Percentiles rank a stretch among this genome's conserved stretches.
Evolutionary conservation across 92 coral and sea anemone genomes (phyloP).

Genomic region (Zoanthus sansibaricus): DNA sequence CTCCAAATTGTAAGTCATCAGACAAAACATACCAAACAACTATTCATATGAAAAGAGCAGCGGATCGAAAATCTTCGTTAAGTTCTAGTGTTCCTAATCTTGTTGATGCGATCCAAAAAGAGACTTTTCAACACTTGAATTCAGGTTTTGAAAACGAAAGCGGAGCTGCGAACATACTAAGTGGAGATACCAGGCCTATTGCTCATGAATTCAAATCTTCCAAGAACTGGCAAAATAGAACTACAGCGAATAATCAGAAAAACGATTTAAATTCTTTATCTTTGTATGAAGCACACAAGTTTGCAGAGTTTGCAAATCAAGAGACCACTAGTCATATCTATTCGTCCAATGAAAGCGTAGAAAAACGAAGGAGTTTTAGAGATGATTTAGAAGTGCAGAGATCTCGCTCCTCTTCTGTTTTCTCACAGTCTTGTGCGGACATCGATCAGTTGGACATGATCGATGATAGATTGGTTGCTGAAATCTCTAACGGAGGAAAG

Average conservation of each 20-base stretch:
- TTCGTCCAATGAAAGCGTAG: neutral
- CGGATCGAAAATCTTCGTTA: neutral
- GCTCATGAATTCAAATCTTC: neutral
- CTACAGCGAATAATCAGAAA: neutral
- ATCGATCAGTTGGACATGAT: constrained; percentile 7
- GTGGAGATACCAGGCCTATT: neutral
- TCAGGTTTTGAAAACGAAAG: neutral
- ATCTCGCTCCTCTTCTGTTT: constrained; percentile 24
- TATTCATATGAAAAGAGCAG: neutral
- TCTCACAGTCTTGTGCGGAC: constrained; percentile 26
- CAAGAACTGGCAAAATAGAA: neutral
- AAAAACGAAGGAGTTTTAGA: neutral
- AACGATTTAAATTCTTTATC: neutral
- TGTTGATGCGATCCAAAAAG: neutral
- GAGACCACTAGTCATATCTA: neutral
- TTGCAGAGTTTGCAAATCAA: neutral
- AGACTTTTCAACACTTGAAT: neutral
- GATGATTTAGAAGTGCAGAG: neutral
- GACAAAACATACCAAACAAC: neutral
- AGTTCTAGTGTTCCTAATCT: constrained; percentile 44
- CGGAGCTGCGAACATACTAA: neutral
- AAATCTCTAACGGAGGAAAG: constrained; percentile 31
- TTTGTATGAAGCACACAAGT: neutral
- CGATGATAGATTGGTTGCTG: constrained; percentile 6
- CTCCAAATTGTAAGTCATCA: neutral